Percentiles rank a stretch among this genome's conserved stretches.
phyloP scores from a whole-genome alignment of 2,113 vertebrate genomes.

The Aythya baeri region DNA sequence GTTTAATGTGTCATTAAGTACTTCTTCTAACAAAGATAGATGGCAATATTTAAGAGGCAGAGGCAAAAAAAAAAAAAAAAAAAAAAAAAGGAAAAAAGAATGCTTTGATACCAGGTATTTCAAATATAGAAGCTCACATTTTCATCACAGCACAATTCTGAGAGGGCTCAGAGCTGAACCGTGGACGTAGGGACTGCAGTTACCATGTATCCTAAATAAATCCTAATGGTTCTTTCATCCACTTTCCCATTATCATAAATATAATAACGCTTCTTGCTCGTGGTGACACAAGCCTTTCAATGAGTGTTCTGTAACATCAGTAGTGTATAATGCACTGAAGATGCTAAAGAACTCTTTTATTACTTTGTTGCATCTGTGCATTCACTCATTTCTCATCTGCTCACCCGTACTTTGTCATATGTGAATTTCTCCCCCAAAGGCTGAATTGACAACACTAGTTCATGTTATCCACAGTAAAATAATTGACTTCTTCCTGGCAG shows the following conservation, averaged over 20 bases:
- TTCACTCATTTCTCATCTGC: background rate
- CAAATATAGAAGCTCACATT: background rate
- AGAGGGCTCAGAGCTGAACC: background rate
- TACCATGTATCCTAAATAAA: background rate
- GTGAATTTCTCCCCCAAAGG: background rate
- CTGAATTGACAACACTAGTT: background rate
- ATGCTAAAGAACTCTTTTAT: background rate
- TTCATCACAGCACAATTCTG: background rate
- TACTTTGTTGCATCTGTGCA: background rate
- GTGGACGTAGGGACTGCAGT: background rate
- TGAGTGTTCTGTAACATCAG: background rate
- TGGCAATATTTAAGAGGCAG: background rate
- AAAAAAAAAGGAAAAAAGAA: too few relatives aligned
- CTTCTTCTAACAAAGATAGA: constrained; percentile 13
- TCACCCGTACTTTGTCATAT: background rate
- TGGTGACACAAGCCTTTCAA: background rate
- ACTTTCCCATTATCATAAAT: background rate
- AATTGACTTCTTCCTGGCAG: background rate
- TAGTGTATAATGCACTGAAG: background rate
- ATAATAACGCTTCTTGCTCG: background rate
- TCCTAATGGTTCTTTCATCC: background rate
- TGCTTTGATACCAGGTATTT: background rate
- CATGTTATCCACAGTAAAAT: background rate
- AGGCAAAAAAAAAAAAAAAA: background rate
- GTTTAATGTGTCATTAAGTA: background rate